Conservation (phyloP, 1,140 invertebrate genomes). For the Anadara kagoshimensis region DNA sequence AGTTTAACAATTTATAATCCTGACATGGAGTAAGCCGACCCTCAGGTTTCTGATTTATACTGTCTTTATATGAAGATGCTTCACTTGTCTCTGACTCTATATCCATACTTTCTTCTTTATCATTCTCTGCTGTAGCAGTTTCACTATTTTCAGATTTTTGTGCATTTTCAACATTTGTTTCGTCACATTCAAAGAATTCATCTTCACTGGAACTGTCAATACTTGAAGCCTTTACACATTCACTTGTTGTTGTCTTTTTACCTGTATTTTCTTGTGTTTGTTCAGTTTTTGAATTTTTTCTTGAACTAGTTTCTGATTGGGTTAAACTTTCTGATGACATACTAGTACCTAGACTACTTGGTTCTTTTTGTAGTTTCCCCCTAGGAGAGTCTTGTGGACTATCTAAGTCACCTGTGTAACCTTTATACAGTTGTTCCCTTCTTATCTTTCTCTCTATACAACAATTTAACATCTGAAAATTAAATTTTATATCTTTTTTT, state of each 20-base stretch:
- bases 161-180: too few species aligned
- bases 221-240: too few species aligned
- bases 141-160: constrained; percentile 7
- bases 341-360: too few species aligned
- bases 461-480: constrained; percentile 92
- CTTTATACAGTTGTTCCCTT: constrained; percentile 69
- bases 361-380: not conserved
- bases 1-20: constrained; percentile 62
- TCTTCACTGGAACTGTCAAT: not conserved
- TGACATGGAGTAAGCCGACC: constrained; percentile 82
- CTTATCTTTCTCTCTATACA: constrained; percentile 87
- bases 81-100: constrained; percentile 38
- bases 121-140: not conserved
- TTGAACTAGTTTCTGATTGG: not conserved
- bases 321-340: not conserved
- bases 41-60: constrained; percentile 76
- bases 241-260: too few species aligned
- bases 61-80: constrained; percentile 53
- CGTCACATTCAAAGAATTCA: not conserved
- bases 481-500: constrained; percentile 79
- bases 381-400: constrained; percentile 27
- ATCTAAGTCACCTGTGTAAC: constrained; percentile 44
- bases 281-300: not conserved
- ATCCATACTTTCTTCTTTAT: constrained; percentile 23
- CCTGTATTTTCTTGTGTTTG: too few species aligned